phyloP scores from a whole-genome alignment of 2,113 vertebrate genomes.

The Myotis brandtii region DNA sequence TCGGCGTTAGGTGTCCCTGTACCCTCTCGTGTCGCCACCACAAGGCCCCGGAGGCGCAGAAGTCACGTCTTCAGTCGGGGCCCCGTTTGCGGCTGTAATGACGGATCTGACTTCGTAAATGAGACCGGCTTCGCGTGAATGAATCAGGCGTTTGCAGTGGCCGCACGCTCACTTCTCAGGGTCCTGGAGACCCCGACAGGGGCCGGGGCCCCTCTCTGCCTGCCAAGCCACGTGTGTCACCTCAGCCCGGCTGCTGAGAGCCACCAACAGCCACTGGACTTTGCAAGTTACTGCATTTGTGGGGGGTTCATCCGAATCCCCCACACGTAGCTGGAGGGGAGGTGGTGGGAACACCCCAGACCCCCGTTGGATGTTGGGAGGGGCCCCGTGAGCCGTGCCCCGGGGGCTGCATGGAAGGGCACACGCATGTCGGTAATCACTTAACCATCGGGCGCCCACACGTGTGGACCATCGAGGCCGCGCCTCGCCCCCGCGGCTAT shows the following conservation, averaged over 20 bases:
- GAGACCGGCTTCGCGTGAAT: conserved; percentile 75
- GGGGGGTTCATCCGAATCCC: conserved; percentile 52
- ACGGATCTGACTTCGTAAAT: conserved; percentile 70
- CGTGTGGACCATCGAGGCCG: conserved; percentile 78
- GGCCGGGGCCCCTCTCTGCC: neutral
- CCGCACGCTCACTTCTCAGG: conserved; percentile 49
- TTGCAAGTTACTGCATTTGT: conserved; percentile 83
- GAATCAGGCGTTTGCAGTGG: conserved; percentile 60
- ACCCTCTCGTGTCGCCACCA: neutral
- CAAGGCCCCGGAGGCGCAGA: conserved; percentile 12
- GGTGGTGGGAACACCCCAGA: neutral
- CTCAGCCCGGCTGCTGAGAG: neutral
- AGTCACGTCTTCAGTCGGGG: conserved; percentile 47
- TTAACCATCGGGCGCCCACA: conserved; percentile 68
- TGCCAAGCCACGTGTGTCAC: conserved; percentile 43
- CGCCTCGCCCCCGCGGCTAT: conserved; percentile 81
- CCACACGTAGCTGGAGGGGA: conserved; percentile 38
- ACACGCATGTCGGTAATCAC: conserved; percentile 65
- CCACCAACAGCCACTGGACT: conserved; percentile 79
- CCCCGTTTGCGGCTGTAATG: conserved; percentile 56
- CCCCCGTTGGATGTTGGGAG: neutral
- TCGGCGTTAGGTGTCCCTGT: neutral
- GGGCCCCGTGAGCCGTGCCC: neutral
- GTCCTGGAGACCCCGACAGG: conserved; percentile 40
- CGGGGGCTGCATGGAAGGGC: conserved; percentile 59